These are phyloP conservation scores for Aspiorhynchus laticeps DNA, from an alignment of 2,113 vertebrate species.

Conservation along the genomic window DNA sequence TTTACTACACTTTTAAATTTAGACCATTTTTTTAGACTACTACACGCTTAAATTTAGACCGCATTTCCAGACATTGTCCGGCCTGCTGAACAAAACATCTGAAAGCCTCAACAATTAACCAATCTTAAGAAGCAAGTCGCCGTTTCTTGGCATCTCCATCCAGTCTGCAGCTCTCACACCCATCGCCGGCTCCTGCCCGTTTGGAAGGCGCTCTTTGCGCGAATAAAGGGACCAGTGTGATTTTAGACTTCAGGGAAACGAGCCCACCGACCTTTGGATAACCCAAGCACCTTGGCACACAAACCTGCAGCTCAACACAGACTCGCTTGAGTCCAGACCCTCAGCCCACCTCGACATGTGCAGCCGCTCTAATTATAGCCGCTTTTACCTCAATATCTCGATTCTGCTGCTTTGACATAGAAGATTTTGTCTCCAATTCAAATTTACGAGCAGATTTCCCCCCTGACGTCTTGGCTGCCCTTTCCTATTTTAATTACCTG, in stretches of 20 bases:
- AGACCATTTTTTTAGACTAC: no score
- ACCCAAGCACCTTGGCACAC: constrained; percentile 76
- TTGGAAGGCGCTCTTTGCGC: constrained; percentile 20
- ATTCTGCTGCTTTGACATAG: constrained; percentile 63
- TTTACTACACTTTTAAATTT: background rate
- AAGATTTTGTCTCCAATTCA: constrained; percentile 62
- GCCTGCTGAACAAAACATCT: background rate
- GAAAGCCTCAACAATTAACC: background rate
- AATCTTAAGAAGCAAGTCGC: background rate
- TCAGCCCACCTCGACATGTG: constrained; percentile 68
- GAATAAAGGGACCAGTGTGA: constrained; percentile 70
- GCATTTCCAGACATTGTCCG: background rate
- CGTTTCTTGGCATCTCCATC: constrained; percentile 1
- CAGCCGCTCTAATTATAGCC: constrained; percentile 77
- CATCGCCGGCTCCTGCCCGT: constrained; percentile 25
- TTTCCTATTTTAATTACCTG: constrained; percentile 47
- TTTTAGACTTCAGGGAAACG: constrained; percentile 65
- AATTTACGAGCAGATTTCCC: constrained; percentile 58
- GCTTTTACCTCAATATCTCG: constrained; percentile 69
- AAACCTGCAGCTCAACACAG: constrained; percentile 75
- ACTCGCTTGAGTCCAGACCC: constrained; percentile 72
- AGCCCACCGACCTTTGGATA: constrained; percentile 75
- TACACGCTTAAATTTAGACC: background rate
- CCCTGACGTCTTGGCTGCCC: constrained; percentile 47
- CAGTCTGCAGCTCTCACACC: constrained; percentile 2